Evolutionary conservation across 2,888 invertebrate species (phyloP).

Genomic region (Sphaerophoria taeniata): DNA sequence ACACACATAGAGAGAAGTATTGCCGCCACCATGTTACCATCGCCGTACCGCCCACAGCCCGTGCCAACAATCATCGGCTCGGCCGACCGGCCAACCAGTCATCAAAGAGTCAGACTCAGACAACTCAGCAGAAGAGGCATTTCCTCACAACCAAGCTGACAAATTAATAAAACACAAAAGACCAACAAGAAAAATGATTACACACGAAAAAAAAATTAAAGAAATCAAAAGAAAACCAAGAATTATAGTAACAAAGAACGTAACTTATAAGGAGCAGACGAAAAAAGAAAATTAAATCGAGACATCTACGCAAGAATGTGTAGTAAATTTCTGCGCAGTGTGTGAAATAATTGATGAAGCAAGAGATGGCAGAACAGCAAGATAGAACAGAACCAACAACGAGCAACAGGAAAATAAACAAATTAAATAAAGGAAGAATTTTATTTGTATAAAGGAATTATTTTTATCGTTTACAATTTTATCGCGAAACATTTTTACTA

Average conservation of each 20-base stretch:
- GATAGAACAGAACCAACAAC: constrained; percentile 15
- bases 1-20: constrained; percentile 30
- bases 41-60: neutral
- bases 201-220: constrained; percentile 15
- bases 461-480: constrained; percentile 68
- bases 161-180: constrained; percentile 58
- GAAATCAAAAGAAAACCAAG: constrained; percentile 29
- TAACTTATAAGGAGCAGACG: constrained; percentile 3
- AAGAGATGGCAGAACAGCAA: constrained; percentile 58
- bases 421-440: constrained; percentile 50
- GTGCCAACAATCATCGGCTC: neutral
- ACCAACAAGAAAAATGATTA: constrained; percentile 23
- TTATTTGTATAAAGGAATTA: constrained; percentile 55
- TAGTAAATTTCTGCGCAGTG: constrained; percentile 73
- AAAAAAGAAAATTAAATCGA: constrained; percentile 46
- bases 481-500: constrained; percentile 30
- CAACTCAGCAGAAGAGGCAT: constrained; percentile 30
- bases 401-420: constrained; percentile 31
- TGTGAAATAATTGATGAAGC: constrained; percentile 67
- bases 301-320: constrained; percentile 72
- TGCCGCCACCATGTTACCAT: neutral
- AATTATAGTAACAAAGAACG: constrained; percentile 22
- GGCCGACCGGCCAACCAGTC: neutral
- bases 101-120: constrained; percentile 7
- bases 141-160: constrained; percentile 45